Evolutionary conservation across 1,140 invertebrate genomes (phyloP).

Genomic region (Pseudomyrmex sp.): DNA sequence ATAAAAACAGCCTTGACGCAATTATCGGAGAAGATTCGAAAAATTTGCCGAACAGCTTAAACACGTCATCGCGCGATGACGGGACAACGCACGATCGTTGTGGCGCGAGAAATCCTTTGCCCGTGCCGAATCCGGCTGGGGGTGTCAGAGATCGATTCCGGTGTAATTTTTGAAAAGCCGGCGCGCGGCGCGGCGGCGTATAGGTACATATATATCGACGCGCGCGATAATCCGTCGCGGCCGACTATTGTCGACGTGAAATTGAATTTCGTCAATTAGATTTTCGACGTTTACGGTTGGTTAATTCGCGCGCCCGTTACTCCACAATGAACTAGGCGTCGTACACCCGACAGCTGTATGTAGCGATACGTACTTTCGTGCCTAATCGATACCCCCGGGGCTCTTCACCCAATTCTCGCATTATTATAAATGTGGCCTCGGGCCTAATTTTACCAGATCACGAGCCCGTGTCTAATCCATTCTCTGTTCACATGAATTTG

Average conservation of each 20-base stretch:
- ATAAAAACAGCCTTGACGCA: neutral
- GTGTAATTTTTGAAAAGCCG: constrained; percentile 78
- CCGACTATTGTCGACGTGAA: constrained; percentile 80
- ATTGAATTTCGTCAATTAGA: constrained; percentile 85
- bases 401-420: constrained; percentile 50
- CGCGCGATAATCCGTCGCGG: constrained; percentile 63
- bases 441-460: constrained; percentile 81
- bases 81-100: constrained; percentile 35
- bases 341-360: constrained; percentile 79
- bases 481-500: constrained; percentile 47
- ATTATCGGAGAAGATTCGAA: neutral
- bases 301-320: constrained; percentile 78
- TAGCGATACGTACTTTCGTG: constrained; percentile 58
- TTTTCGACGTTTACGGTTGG: constrained; percentile 83
- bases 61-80: neutral
- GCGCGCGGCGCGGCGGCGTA: neutral
- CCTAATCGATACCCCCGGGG: constrained; percentile 46
- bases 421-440: constrained; percentile 80
- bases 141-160: constrained; percentile 66
- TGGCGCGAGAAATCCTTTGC: constrained; percentile 60
- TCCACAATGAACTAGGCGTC: constrained; percentile 65
- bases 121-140: constrained; percentile 60
- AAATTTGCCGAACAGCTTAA: constrained; percentile 59
- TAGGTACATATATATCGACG: constrained; percentile 5
- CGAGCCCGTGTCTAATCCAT: constrained; percentile 79